Evolutionary conservation across 2,888 invertebrate genomes (phyloP).

Genomic region (Megaustenia siamemsis): DNA sequence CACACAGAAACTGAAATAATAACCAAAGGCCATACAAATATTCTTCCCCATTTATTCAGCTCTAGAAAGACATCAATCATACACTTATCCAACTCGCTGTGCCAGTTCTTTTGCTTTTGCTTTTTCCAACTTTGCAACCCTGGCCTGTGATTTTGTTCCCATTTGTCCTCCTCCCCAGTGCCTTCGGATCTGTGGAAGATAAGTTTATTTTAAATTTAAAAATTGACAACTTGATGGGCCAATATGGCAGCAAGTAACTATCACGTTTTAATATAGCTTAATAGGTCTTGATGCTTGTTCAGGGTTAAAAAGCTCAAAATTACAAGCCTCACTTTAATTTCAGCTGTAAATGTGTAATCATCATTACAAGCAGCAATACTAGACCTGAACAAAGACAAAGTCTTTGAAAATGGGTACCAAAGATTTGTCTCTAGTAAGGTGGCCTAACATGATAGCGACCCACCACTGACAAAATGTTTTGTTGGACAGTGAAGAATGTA

Average conservation of each 20-base stretch:
- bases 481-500: too few relatives aligned
- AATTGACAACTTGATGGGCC: too few relatives aligned
- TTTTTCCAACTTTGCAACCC: conserved; percentile 96
- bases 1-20: too few relatives aligned
- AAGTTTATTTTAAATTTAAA: too few relatives aligned
- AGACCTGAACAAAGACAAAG: neutral
- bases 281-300: neutral
- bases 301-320: conserved; percentile 4
- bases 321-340: neutral
- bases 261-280: too few relatives aligned
- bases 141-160: conserved; percentile 97
- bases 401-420: too few relatives aligned
- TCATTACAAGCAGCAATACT: neutral
- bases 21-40: too few relatives aligned
- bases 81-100: conserved; percentile 83
- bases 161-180: conserved; percentile 99
- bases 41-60: conserved; percentile 9
- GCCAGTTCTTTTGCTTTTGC: conserved; percentile 97
- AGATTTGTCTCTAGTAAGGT: too few relatives aligned
- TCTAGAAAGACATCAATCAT: too few relatives aligned
- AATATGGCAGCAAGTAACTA: too few relatives aligned
- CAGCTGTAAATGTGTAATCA: neutral
- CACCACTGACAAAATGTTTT: too few relatives aligned
- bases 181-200: conserved; percentile 85
- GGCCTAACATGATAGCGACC: too few relatives aligned